Evolutionary conservation across 1,140 invertebrate species (phyloP).

Genomic region (Ceratosolen solmsi): DNA sequence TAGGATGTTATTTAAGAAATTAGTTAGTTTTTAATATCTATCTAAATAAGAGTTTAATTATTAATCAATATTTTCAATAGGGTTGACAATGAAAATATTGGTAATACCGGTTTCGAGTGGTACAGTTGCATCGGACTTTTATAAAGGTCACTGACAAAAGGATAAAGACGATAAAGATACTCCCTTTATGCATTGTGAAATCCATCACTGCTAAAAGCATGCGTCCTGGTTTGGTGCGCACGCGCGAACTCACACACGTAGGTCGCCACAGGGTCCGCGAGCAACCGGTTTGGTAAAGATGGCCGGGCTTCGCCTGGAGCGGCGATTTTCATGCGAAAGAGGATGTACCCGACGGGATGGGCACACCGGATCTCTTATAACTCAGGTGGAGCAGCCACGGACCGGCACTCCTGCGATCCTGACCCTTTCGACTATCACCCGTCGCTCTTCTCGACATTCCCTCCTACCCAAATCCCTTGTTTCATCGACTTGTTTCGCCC

Average conservation of each 20-base stretch:
- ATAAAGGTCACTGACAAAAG: background rate
- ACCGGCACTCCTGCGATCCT: slow-evolving; percentile 62
- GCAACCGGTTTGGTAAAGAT: slow-evolving; percentile 18
- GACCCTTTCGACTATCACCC: background rate
- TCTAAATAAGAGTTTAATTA: too few relatives aligned
- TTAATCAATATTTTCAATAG: too few relatives aligned
- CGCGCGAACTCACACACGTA: background rate
- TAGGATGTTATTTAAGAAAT: too few relatives aligned
- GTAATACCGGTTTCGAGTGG: background rate
- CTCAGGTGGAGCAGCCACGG: slow-evolving; percentile 66
- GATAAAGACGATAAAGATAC: background rate
- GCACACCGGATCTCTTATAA: slow-evolving; percentile 62
- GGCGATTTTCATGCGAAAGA: background rate
- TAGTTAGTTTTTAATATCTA: too few relatives aligned
- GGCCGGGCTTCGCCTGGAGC: background rate
- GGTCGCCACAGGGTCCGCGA: background rate
- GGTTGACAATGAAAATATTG: too few relatives aligned
- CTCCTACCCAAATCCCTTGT: too few relatives aligned
- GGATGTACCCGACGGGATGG: slow-evolving; percentile 58
- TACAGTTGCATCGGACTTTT: background rate
- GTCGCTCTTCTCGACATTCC: slow-evolving; percentile 32
- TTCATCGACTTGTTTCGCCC: too few relatives aligned
- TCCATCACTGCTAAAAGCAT: background rate
- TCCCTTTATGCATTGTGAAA: background rate
- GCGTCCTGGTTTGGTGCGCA: background rate